These are phyloP conservation scores for Drosophila serrata DNA, from an alignment of 1,140 invertebrate species.

Conservation along the genomic window DNA sequence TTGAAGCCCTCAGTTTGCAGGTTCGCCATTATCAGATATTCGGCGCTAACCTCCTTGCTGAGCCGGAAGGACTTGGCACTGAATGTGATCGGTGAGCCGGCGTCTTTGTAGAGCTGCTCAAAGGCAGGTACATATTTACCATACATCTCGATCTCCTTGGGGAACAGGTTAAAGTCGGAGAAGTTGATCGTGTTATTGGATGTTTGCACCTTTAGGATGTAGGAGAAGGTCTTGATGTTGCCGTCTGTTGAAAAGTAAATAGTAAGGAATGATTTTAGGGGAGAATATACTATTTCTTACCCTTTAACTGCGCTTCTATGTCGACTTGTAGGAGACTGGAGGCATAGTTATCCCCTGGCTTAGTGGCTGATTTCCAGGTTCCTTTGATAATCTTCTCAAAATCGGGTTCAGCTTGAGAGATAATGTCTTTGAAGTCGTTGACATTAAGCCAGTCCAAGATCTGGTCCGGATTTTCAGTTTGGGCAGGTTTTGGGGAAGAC, in stretches of 20 bases:
- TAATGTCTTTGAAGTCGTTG: constrained; percentile 38
- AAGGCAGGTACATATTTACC: constrained; percentile 46
- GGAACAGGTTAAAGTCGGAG: constrained; percentile 35
- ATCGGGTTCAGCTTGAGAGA: constrained; percentile 29
- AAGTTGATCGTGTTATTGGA: not conserved
- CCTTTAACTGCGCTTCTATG: constrained; percentile 46
- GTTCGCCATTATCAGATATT: constrained; percentile 52
- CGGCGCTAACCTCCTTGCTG: constrained; percentile 14
- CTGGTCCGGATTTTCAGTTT: not conserved
- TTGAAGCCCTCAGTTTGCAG: constrained; percentile 23
- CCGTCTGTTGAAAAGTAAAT: constrained; percentile 14
- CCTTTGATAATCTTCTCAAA: constrained; percentile 48
- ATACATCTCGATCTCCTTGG: constrained; percentile 56
- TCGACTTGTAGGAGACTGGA: constrained; percentile 39
- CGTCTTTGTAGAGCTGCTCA: constrained; percentile 37
- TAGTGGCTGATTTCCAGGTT: constrained; percentile 34
- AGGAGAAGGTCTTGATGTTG: constrained; percentile 32
- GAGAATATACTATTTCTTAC: not conserved
- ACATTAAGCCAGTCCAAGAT: constrained; percentile 44
- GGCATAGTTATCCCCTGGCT: constrained; percentile 53
- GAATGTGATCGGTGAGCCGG: constrained; percentile 38
- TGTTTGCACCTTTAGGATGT: constrained; percentile 39
- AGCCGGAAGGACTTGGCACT: constrained; percentile 44
- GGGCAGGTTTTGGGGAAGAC: not conserved
- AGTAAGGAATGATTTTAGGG: not conserved